phyloP scores from a whole-genome alignment of 2,797 vertebrate genomes.

The Antrozous pallidus region DNA sequence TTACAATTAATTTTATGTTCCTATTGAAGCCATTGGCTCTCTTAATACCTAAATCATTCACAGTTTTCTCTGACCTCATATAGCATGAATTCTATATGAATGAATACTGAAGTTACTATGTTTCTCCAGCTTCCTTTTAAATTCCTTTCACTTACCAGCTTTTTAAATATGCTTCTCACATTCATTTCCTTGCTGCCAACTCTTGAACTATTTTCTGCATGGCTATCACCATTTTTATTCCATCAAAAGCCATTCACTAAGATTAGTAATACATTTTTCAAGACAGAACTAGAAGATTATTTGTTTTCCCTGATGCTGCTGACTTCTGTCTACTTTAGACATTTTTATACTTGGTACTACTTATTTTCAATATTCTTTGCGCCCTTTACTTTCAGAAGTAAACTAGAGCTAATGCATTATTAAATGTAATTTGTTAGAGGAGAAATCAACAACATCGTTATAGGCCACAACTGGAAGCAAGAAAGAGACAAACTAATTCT shows the following conservation, averaged over 20 bases:
- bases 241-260: not conserved
- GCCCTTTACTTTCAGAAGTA: constrained; percentile 17
- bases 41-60: not conserved
- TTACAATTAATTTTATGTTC: not conserved
- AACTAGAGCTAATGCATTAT: not conserved
- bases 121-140: not conserved
- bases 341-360: not conserved
- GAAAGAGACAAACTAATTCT: not conserved
- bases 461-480: not conserved
- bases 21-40: not conserved
- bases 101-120: not conserved
- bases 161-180: not conserved
- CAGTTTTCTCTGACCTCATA: not conserved
- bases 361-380: not conserved
- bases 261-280: not conserved
- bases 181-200: not conserved
- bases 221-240: not conserved
- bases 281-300: not conserved
- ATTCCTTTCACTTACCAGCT: not conserved
- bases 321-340: not conserved
- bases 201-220: not conserved
- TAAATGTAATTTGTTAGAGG: not conserved
- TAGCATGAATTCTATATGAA: not conserved
- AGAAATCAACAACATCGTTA: not conserved
- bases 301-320: not conserved